Percentiles rank a stretch among this genome's conserved stretches.
Evolutionary conservation across 2,888 invertebrate genomes (phyloP).

Genomic region (Amphipoea oculea): DNA sequence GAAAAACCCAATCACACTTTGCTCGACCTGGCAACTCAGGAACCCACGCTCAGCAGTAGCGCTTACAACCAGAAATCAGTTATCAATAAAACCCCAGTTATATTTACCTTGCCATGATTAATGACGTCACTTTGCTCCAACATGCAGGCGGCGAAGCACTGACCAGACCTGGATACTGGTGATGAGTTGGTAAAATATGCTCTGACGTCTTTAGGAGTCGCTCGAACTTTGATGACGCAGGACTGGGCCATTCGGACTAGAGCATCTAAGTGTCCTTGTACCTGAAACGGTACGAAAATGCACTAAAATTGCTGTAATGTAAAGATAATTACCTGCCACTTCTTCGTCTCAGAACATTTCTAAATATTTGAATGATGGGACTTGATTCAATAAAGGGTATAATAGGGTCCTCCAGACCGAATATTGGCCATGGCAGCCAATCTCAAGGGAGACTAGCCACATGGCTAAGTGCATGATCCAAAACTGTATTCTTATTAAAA

Average conservation of each 20-base stretch:
- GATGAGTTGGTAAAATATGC: conserved; percentile 88
- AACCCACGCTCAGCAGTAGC: neutral
- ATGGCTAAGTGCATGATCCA: neutral
- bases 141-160: conserved; percentile 89
- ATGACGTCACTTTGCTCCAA: conserved; percentile 87
- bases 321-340: neutral
- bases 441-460: no score
- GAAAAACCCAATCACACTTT: neutral
- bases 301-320: neutral
- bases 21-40: no score
- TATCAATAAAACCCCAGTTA: neutral
- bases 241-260: conserved; percentile 86
- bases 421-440: no score
- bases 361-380: neutral
- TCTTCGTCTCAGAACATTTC: neutral
- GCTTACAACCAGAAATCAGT: neutral
- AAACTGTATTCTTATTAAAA: conserved; percentile 19
- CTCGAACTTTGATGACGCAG: conserved; percentile 86
- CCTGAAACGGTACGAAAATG: conserved; percentile 66
- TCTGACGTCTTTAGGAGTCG: conserved; percentile 86
- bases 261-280: conserved; percentile 86
- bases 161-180: conserved; percentile 84
- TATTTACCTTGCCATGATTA: conserved; percentile 83
- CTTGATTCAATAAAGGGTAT: neutral
- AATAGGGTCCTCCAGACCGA: no score